Conservation (phyloP, 2,113 vertebrate genomes). For the Girardinichthys multiradiatus region DNA sequence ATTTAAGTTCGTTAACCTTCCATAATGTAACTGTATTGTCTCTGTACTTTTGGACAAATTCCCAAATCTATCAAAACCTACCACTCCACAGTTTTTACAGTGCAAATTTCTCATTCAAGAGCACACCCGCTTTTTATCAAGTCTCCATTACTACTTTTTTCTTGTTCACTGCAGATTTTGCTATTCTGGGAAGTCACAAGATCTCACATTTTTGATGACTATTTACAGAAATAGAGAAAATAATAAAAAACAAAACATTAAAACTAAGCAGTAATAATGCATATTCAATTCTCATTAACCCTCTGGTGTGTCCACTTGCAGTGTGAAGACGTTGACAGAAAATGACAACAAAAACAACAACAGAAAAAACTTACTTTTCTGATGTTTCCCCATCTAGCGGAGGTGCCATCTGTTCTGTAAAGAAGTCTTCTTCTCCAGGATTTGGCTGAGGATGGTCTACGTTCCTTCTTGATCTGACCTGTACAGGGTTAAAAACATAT, state of each 20-base stretch:
- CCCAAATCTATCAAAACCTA: neutral
- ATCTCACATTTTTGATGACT: neutral
- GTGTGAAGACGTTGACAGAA: neutral
- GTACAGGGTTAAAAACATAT: neutral
- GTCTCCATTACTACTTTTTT: neutral
- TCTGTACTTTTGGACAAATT: neutral
- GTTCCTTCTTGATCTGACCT: constrained; percentile 75
- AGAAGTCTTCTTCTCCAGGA: constrained; percentile 56
- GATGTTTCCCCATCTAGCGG: constrained; percentile 66
- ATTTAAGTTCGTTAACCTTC: neutral
- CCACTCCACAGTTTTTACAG: neutral
- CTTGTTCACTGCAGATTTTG: neutral
- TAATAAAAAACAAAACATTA: neutral
- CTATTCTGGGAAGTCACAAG: neutral
- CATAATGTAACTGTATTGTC: too few relatives aligned
- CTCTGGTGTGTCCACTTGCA: neutral
- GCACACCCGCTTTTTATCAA: constrained; percentile 15
- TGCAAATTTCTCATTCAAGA: neutral
- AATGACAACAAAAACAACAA: neutral
- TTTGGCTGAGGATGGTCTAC: constrained; percentile 40
- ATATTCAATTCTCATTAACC: too few relatives aligned
- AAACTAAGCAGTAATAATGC: too few relatives aligned
- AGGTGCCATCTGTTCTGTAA: constrained; percentile 63
- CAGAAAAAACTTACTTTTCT: constrained; percentile 73
- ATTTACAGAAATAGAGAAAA: neutral